A percentile compares a stretch with the other conserved stretches of the same genome.
Conservation (phyloP, 2,113 vertebrate species). For the Mastomys coucha region DNA sequence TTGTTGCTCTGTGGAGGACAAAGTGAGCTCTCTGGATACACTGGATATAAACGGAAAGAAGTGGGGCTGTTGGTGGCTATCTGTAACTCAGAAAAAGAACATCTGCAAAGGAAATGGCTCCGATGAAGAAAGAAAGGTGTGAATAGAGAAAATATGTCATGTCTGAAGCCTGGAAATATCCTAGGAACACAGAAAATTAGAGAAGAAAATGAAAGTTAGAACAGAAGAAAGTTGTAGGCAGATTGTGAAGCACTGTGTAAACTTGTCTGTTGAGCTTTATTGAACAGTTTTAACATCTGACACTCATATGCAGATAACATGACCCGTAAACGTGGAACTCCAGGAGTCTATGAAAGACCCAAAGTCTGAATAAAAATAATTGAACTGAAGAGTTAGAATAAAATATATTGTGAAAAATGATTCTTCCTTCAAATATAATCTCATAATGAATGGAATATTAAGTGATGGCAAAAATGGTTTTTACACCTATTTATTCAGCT, state of each 20-base stretch:
- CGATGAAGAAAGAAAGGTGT: too few species aligned
- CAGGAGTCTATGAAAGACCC: neutral
- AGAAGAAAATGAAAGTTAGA: neutral
- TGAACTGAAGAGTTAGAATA: neutral
- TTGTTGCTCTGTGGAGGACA: neutral
- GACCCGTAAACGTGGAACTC: neutral
- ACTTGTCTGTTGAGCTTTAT: neutral
- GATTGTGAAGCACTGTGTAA: neutral
- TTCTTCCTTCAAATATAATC: neutral
- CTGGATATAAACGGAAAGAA: neutral
- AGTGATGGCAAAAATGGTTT: neutral
- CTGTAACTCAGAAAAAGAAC: too few species aligned
- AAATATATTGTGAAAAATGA: neutral
- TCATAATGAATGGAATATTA: conserved; percentile 19
- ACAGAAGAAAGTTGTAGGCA: neutral
- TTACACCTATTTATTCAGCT: neutral
- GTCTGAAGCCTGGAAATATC: neutral
- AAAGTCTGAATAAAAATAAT: neutral
- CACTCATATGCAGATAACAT: neutral
- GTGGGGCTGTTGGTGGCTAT: neutral
- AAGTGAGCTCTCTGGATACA: neutral
- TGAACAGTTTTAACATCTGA: neutral
- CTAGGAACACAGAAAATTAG: neutral
- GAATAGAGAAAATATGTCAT: too few species aligned
- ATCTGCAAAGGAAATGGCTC: too few species aligned